Base-by-base conservation (phyloP, 2,113 vertebrate genomes). In the Clarias batrachus region DNA sequence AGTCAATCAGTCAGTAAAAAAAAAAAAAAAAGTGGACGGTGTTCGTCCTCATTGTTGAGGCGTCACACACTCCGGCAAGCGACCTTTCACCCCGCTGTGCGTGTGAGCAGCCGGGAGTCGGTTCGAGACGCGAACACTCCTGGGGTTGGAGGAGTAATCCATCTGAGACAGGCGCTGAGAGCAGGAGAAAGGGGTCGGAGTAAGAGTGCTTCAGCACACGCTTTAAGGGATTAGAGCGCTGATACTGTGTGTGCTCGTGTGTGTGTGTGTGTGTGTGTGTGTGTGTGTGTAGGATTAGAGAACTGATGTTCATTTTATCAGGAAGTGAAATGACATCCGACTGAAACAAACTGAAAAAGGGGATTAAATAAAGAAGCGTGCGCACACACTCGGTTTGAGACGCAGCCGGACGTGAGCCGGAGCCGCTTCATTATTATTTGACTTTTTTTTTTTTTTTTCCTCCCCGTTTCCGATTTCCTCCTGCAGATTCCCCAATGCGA, bases 171-270 rank as follows among this genome's bases (percentile, higher is more conserved):
- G 78, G 19, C 56, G 37, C 56, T 80, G 78, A 81, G 78, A 81
- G 57, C 21, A 37, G 21, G 71, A 62, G 65, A 66, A 21, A 48
- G 16, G 57, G 81, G 59, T 82, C 80, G 30, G 84, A 79, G 62
- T 21, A 62, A 88, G 77, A 85, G 59, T 68, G 80, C 65, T 78
- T 81, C 81, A 84, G 65, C 12, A 66, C 17, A 68, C 41, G 48
- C 60, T 84, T 86, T 89, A 70, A 85, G 41, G 87, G 85, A 88
- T 88, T 80, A 83, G 4, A 57, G 81, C 30, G 27, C 73, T 88
- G 85, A 88, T 87, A 83, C 84, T 16, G 16, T 78, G 81, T 86
- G 73, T 73, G 48, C 78, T 85, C 86, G 81, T 88, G n/a, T 21
- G 77, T 79, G 27, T 80, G 76, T 79, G 77, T 79, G n/a, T 30